Evolutionary conservation across 2,113 vertebrate species (phyloP), one percentile per base, ranked within the genome.

Genomic region (Oenanthe melanoleuca): DNA sequence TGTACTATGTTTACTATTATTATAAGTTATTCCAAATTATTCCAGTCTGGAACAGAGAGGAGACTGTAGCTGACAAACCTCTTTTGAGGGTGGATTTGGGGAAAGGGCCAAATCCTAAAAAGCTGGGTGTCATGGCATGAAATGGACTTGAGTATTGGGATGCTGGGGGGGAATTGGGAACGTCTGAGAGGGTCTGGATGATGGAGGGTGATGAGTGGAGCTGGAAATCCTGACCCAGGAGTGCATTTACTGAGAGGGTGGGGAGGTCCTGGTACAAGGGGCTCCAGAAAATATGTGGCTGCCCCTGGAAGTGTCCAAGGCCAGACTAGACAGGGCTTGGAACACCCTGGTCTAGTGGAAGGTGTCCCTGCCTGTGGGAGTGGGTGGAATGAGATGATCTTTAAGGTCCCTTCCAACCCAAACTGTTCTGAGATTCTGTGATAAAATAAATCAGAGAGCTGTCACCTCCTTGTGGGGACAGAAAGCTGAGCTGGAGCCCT

Each of bases 1-100:
- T 96, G 95, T 90, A 65, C 93, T 93, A 34, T 94, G 88, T 97
- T 96, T 96, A 96, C 94, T 97, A 31, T 90, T 96, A 90, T 96
- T 96, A 94, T 96, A 95, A 96, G 93, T 96, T 96, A 94, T 90
- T 93, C 93, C 94, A 71, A 95, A 93, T 96, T 78, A 95, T 96
- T 92, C 88, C 88, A 17, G 79, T 25, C 86, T 94, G 88, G 64
- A 89, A 28, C 3, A 1, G 60, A 90, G 65, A 57, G 25, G 53
- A 92, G 37, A 19, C 37, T 55, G 64, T 2, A 11, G 59, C 89
- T 71, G 33, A 44, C 31, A 49, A 82, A 55, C 5, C 29, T 79
- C 80, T 69, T 89, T 3, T 24, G 38, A 73, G 56, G 38, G 67
- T 11, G 53, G 21, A 20, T 55, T 85, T 81, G n/a, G 69, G 61